Conservation (phyloP, 2,797 vertebrate species). For the Holocentrus rufus region DNA sequence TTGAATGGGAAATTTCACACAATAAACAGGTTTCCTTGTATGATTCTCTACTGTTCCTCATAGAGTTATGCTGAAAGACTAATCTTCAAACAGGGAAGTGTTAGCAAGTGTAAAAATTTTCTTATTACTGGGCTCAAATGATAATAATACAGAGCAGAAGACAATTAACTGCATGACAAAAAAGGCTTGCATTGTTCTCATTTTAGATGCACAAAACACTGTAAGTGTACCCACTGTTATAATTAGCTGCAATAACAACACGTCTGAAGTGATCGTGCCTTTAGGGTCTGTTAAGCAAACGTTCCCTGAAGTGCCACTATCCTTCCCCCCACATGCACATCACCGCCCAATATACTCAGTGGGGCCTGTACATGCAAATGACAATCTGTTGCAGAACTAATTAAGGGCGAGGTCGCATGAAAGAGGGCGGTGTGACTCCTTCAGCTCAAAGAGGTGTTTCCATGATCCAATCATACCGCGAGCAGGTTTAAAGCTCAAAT, state of each 20-base stretch:
- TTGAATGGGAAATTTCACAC: neutral
- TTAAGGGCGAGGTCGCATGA: slow-evolving; percentile 74
- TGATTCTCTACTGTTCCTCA: neutral
- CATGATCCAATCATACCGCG: slow-evolving; percentile 44
- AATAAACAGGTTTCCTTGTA: neutral
- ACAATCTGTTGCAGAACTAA: slow-evolving; percentile 79
- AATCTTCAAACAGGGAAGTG: neutral
- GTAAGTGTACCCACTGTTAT: slow-evolving; percentile 37
- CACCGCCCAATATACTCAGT: slow-evolving; percentile 63
- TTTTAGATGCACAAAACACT: slow-evolving; percentile 38
- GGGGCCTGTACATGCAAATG: slow-evolving; percentile 76
- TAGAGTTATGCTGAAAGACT: neutral
- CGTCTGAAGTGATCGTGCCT: slow-evolving; percentile 57
- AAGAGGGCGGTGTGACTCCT: slow-evolving; percentile 43
- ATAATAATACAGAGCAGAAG: slow-evolving; percentile 8
- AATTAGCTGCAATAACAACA: slow-evolving; percentile 62
- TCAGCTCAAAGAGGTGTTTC: slow-evolving; percentile 40
- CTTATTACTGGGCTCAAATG: neutral
- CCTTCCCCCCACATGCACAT: slow-evolving; percentile 45
- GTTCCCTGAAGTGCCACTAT: slow-evolving; percentile 63
- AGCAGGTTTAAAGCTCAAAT: neutral
- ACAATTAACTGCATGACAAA: slow-evolving; percentile 28
- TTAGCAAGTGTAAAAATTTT: neutral
- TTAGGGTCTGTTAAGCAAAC: slow-evolving; percentile 67
- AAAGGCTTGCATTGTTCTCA: slow-evolving; percentile 10